Evolutionary conservation across 2,113 vertebrate species (phyloP), one percentile per base, ranked within the genome.

Genomic region (Chaetura pelagica): DNA sequence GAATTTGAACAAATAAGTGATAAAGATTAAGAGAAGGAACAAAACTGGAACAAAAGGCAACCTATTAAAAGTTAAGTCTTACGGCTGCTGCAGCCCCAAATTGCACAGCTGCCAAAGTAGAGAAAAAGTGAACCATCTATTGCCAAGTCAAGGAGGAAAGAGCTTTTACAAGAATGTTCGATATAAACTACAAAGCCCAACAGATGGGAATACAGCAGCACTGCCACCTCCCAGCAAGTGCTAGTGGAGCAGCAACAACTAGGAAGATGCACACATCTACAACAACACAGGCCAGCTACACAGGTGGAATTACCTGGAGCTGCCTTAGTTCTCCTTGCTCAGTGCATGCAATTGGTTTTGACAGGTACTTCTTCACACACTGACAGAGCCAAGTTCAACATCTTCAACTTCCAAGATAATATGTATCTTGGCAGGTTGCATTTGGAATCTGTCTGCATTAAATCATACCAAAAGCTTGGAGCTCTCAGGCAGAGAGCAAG

Each of bases 361-460:
- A 82, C 87, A 94, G 34, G 44, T 35, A 49, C 42, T 66, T 51
- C 59, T 78, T 72, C 75, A 87, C 29, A 73, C 2, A 4, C 18
- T 68, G 30, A 84, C n/a, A 95, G 58, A 67, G 73, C 69, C 92
- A 93, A 90, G 67, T 46, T 82, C 62, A 90, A 57, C 59, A 82
- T 79, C 52, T 69, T 79, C 44, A 92, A 76, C 32, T 84, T 79
- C 40, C 57, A 69, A 84, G 44, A 51, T 57, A 64, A 35, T 63
- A 55, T 1, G 18, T 6, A 29, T 75, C 94, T 78, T 90, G 75
- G 72, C 58, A 79, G n/a, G 26, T 7, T 85, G 38, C 14, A 44
- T 86, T 93, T 86, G 32, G 48, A 97, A 93, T 51, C 87, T 86
- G 44, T 58, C 58, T 91, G 40, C 61, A 82, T 67, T 74, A 86